Evolutionary conservation across 2,113 vertebrate species (phyloP), one percentile per base, ranked within the genome.

Genomic region (Bettongia penicillata): DNA sequence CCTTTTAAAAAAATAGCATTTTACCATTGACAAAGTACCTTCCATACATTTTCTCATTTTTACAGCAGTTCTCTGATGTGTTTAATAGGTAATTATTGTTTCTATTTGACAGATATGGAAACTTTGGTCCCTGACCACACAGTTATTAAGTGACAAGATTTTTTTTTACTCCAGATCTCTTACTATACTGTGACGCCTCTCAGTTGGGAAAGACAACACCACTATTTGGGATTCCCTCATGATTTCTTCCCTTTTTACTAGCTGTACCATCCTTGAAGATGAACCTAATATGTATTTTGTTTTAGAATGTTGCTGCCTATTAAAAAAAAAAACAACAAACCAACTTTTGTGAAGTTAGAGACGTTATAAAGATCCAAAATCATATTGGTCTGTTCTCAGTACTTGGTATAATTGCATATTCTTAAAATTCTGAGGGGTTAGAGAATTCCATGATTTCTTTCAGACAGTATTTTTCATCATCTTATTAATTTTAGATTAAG

Each of bases 161-260:
- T 77, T 77, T 77, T 77, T 16, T n/a, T 14, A 77, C 37, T 77
- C 14, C 37, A 68, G 4, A 7, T 77, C 14, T 77, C 14, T n/a
- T n/a, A n/a, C 37, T 19, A 22, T 77, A n/a, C 14, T n/a, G 16
- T 77, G 14, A n/a, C n/a, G 68, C 68, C 68, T 77, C 68, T 77
- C 37, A 77, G 16, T 0, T 52, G 37, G 31, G 1, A 68, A 19
- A 89, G 50, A 31, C 55, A 4, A 43, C 91, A 9, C 47, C 93
- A 94, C 53, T 25, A 50, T 25, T 2, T 90, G 51, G 11, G 47
- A 22, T 11, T 57, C 14, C 37, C 25, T 53, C n/a, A 50, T 0
- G 53, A 22, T 92, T 92, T 77, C 14, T 93, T 94, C 51, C 19
- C 93, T 89, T 92, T 93, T 91, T 49, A 28, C 51, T 89, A 61